Evolutionary conservation across 2,888 invertebrate genomes (phyloP), one percentile per base, ranked within the genome.

Genomic region (Dasysyrphus albostriatus): DNA sequence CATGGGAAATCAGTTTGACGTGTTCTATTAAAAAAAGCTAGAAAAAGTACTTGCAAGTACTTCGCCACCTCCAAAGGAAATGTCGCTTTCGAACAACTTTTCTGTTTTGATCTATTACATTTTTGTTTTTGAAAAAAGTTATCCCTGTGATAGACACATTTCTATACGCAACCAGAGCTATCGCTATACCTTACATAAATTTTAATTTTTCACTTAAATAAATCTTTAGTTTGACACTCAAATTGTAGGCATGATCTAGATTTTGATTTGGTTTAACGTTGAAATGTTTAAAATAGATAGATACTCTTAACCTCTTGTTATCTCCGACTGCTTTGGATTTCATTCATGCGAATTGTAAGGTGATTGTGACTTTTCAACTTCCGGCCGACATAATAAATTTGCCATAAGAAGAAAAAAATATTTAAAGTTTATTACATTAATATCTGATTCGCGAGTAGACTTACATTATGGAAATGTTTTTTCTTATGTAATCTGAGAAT

Each of bases 241-340:
- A 83, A 75, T 79, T 79, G 79, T 51, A 69, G 75, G 47, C 56
- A 61, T 83, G 83, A 75, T 70, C 83, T 58, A 83, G 83, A 83
- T 78, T 67, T 61, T 32, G 44, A 14, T 37, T 42, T 24, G 70
- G 16, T 51, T 49, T 9, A 29, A 4, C 34, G 32, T 9, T 67
- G 67, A 47, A 16, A 32, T 16, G 19, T 24, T 37, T 49, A 65
- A 39, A 56, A 65, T 63, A 37, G 37, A 37, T 37, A 37, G 8
- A 2, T 37, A 75, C 51, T 70, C 59, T 63, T 67, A 70, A 72
- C 79, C 78, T 59, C 78, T 58, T 65, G 42, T 58, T 44, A 56
- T 56, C 81, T 51, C 10, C 8, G 7, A 47, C 61, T 42, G 24
- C 42, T 61, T n/a, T 37, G 39, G 24, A 61, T 61, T 61, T 61